Percentiles rank a stretch among this genome's conserved stretches.
Conservation (phyloP, 1,140 invertebrate species). For the Bombus pyrosoma region DNA sequence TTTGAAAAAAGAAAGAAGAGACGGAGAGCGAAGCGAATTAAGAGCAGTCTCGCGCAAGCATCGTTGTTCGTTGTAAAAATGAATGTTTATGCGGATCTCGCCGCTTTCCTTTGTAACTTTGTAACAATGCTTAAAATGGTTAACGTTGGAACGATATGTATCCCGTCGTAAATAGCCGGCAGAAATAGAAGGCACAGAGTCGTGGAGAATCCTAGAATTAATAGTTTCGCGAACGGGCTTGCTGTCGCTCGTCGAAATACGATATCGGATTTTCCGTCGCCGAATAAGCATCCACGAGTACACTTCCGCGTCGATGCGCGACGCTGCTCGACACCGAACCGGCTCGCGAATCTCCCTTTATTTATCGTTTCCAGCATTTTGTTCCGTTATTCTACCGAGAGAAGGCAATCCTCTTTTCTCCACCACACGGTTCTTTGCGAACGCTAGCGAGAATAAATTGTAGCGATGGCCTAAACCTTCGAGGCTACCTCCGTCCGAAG, state of each 20-base stretch:
- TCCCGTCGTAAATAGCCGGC: background rate
- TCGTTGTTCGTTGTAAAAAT: background rate
- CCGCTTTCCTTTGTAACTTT: background rate
- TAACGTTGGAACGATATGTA: background rate
- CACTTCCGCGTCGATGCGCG: constrained; percentile 26
- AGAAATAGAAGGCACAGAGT: background rate
- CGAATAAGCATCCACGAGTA: constrained; percentile 19
- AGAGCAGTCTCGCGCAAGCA: background rate
- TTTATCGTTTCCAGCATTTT: constrained; percentile 35
- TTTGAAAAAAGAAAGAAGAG: too few relatives aligned
- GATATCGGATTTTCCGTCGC: constrained; percentile 36
- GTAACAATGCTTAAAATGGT: background rate
- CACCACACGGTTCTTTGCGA: background rate
- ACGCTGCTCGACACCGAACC: background rate
- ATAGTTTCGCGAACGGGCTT: constrained; percentile 17
- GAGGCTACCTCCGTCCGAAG: background rate
- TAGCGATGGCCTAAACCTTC: background rate
- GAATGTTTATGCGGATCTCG: background rate
- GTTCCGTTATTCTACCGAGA: background rate
- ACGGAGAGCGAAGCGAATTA: background rate
- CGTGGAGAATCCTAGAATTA: constrained; percentile 14
- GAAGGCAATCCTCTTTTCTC: constrained; percentile 32
- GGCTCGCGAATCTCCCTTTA: constrained; percentile 22
- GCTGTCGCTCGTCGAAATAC: constrained; percentile 2
- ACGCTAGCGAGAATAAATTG: constrained; percentile 16